Conservation (phyloP, 1,140 invertebrate species). For the Apocrypta bakeri region DNA sequence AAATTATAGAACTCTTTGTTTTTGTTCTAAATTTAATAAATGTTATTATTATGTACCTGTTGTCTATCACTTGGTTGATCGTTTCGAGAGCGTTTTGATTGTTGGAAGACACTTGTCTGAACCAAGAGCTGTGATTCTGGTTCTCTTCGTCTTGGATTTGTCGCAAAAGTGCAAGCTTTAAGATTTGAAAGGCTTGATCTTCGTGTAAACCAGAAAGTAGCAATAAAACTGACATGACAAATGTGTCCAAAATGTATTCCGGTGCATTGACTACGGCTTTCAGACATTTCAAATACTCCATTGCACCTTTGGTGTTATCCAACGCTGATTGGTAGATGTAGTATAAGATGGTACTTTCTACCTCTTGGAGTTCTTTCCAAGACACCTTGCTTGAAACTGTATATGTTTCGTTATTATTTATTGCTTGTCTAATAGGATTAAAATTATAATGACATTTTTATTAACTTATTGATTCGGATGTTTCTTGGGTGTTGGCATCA, state of each 20-base stretch:
- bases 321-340: constrained; percentile 75
- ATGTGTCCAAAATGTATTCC: constrained; percentile 75
- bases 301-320: constrained; percentile 71
- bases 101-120: constrained; percentile 68
- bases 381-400: constrained; percentile 55
- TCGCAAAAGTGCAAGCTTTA: constrained; percentile 71
- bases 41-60: constrained; percentile 73
- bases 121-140: constrained; percentile 74
- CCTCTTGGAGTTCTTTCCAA: constrained; percentile 67
- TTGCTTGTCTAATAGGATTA: constrained; percentile 8
- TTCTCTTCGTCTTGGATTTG: constrained; percentile 72
- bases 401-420: neutral
- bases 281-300: constrained; percentile 74
- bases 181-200: constrained; percentile 74
- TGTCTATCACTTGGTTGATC: constrained; percentile 72
- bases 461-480: constrained; percentile 60
- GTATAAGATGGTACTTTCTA: constrained; percentile 77
- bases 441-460: constrained; percentile 34
- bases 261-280: constrained; percentile 73
- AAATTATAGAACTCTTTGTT: constrained; percentile 43
- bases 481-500: constrained; percentile 47
- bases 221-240: constrained; percentile 74
- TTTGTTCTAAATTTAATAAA: neutral
- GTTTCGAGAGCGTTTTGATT: constrained; percentile 68
- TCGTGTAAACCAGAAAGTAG: constrained; percentile 73